Conservation (phyloP, 2,888 invertebrate genomes). For the Lucinisca nassula region DNA sequence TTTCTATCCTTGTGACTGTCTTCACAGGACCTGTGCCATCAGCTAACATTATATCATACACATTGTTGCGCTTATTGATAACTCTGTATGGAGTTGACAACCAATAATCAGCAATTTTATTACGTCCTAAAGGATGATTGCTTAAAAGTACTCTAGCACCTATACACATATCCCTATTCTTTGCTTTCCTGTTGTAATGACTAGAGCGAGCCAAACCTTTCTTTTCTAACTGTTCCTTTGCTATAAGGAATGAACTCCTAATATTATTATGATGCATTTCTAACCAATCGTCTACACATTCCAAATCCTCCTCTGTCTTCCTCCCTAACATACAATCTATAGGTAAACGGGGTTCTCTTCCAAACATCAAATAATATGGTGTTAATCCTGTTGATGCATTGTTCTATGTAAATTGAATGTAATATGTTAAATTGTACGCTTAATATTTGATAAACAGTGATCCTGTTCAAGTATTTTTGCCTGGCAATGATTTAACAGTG, state of each 20-base stretch:
- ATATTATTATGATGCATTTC: neutral
- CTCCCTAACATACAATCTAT: constrained; percentile 1
- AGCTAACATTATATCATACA: neutral
- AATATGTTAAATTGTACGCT: no score
- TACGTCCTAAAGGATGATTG: neutral
- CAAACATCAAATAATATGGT: constrained; percentile 1
- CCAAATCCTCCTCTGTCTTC: neutral
- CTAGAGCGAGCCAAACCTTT: neutral
- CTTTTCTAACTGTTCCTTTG: neutral
- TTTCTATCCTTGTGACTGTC: neutral
- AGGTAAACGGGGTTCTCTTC: neutral
- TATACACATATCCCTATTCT: neutral
- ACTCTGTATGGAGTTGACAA: neutral
- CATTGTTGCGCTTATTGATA: neutral
- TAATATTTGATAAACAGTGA: no score
- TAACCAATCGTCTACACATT: neutral
- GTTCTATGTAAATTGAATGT: no score
- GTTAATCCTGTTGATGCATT: constrained; percentile 1
- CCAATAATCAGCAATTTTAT: neutral
- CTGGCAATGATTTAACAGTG: no score
- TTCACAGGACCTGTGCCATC: neutral
- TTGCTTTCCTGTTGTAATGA: neutral
- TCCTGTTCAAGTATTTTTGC: no score
- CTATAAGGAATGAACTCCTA: neutral
- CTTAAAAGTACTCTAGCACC: neutral